phyloP scores from a whole-genome alignment of 2,888 invertebrate genomes.

The Ectobius pallidus region DNA sequence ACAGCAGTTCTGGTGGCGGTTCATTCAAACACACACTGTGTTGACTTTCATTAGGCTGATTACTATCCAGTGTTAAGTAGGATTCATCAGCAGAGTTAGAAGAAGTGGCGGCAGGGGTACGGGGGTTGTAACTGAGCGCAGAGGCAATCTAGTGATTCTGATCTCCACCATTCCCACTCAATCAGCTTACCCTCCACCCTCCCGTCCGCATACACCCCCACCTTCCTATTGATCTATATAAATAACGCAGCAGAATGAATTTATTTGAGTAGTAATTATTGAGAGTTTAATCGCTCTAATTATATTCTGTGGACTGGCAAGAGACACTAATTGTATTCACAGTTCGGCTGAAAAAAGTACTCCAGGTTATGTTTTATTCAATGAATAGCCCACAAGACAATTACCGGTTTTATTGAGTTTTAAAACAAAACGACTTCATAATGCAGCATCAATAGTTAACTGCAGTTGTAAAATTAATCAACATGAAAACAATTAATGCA shows the following conservation, averaged over 20 bases:
- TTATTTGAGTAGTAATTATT: conserved; percentile 6
- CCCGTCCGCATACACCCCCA: background rate
- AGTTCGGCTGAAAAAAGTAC: background rate
- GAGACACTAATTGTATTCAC: background rate
- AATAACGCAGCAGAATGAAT: background rate
- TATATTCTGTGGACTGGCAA: background rate
- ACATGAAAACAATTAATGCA: background rate
- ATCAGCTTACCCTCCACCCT: background rate
- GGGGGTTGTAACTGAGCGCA: conserved; percentile 4
- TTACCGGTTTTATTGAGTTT: background rate
- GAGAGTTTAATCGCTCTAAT: background rate
- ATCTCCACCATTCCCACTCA: background rate
- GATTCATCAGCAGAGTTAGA: conserved; percentile 8
- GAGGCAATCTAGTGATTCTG: background rate
- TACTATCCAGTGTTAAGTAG: conserved; percentile 23
- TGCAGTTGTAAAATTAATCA: background rate
- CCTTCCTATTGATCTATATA: background rate
- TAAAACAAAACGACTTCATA: background rate
- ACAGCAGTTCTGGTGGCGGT: background rate
- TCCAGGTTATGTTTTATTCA: background rate
- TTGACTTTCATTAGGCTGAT: conserved; percentile 28
- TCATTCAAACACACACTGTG: background rate
- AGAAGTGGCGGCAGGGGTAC: background rate
- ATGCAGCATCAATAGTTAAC: background rate
- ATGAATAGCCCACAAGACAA: background rate